A percentile compares a stretch with the other conserved stretches of the same genome.
Evolutionary conservation across 2,113 vertebrate species (phyloP).

Genomic region (Sceloporus undulatus): DNA sequence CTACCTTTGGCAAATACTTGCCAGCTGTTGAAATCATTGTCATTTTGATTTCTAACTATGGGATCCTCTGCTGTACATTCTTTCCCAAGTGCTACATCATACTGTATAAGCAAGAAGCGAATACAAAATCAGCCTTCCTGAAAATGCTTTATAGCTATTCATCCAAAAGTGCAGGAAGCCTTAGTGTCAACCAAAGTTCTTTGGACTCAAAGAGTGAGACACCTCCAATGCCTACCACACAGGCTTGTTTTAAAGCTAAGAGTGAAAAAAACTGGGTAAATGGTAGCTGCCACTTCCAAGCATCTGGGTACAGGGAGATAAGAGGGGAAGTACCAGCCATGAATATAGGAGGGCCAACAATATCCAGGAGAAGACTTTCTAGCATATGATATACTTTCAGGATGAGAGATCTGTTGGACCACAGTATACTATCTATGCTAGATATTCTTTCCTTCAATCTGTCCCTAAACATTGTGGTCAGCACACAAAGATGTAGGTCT

Average conservation of each 20-base stretch:
- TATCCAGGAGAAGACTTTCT: conserved; percentile 77
- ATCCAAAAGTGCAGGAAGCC: conserved; percentile 72
- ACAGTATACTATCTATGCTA: conserved; percentile 5
- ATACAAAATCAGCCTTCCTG: conserved; percentile 88
- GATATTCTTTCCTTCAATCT: conserved; percentile 1
- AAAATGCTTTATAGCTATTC: conserved; percentile 85
- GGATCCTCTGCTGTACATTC: conserved; percentile 88
- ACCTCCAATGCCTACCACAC: background rate
- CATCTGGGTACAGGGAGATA: conserved; percentile 27
- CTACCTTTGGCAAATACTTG: conserved; percentile 85
- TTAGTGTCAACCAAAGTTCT: conserved; percentile 74
- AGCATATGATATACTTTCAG: conserved; percentile 68
- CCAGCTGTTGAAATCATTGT: conserved; percentile 90
- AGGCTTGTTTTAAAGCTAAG: background rate
- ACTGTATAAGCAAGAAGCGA: conserved; percentile 86
- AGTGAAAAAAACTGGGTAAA: conserved; percentile 56
- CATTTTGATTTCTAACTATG: conserved; percentile 91
- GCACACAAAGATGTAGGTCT: background rate
- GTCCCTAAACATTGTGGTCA: background rate
- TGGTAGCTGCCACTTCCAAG: conserved; percentile 59
- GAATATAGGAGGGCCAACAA: background rate
- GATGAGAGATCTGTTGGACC: background rate
- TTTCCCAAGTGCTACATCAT: conserved; percentile 91
- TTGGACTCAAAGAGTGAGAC: conserved; percentile 60
- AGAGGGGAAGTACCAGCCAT: conserved; percentile 43